Evolutionary conservation across 1,140 invertebrate genomes (phyloP).

Genomic region (Drosophila auraria): DNA sequence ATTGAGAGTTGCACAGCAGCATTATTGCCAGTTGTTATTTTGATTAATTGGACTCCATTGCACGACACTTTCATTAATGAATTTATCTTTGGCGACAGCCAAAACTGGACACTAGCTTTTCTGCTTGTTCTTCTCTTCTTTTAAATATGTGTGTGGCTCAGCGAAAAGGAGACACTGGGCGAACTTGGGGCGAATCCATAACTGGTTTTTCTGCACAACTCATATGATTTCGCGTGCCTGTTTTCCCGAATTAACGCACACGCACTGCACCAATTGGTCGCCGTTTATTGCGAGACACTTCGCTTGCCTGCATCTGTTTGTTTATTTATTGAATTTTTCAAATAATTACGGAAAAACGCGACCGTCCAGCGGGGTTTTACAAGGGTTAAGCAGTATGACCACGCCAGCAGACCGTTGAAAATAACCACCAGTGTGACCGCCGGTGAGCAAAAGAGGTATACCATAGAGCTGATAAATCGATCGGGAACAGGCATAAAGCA

Average conservation of each 20-base stretch:
- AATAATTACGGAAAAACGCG: background rate
- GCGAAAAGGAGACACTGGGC: slow-evolving; percentile 62
- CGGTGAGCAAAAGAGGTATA: background rate
- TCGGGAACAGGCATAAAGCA: background rate
- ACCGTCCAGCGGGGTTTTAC: slow-evolving; percentile 1
- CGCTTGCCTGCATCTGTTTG: background rate
- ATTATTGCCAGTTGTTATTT: slow-evolving; percentile 36
- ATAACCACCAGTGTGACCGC: background rate
- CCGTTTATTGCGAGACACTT: background rate
- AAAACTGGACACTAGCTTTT: slow-evolving; percentile 21
- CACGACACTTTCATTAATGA: slow-evolving; percentile 74
- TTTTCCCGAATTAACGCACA: background rate
- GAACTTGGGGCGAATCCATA: slow-evolving; percentile 57
- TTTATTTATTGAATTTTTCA: background rate
- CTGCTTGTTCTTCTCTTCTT: slow-evolving; percentile 23
- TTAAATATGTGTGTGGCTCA: slow-evolving; percentile 38
- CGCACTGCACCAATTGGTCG: background rate
- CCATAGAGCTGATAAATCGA: background rate
- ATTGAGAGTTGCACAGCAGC: slow-evolving; percentile 22
- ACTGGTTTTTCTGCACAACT: slow-evolving; percentile 61
- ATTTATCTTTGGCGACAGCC: slow-evolving; percentile 19
- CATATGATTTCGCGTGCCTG: background rate
- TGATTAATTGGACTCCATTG: slow-evolving; percentile 53
- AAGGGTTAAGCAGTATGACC: background rate
- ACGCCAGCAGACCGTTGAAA: background rate